These are phyloP conservation scores for Arbacia lixula DNA, from an alignment of 53 echinoderm and acorn worm species.

Conservation along the genomic window DNA sequence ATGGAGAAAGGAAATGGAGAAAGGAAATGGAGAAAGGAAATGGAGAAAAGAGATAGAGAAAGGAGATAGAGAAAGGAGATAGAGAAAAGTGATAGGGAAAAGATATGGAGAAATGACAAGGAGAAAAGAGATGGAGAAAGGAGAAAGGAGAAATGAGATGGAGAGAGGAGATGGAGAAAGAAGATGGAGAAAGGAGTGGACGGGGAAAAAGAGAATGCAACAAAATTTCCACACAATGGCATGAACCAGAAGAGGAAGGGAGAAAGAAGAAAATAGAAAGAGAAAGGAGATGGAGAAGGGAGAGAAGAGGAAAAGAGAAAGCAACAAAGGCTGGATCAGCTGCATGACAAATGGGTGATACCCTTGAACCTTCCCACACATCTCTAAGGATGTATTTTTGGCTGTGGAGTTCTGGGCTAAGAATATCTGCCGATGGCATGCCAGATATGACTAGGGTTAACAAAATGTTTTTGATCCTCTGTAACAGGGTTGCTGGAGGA, in stretches of 20 bases:
- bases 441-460: slow-evolving; percentile 29
- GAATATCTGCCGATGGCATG: slow-evolving; percentile 44
- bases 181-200: background rate
- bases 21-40: too few species aligned
- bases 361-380: slow-evolving; percentile 41
- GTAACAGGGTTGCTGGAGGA: slow-evolving; percentile 48
- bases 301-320: background rate
- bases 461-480: slow-evolving; percentile 44
- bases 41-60: too few species aligned
- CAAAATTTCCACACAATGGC: slow-evolving; percentile 2
- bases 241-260: background rate
- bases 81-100: too few species aligned
- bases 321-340: background rate
- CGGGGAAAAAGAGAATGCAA: background rate
- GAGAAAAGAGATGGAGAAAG: too few species aligned
- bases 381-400: slow-evolving; percentile 31
- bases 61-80: too few species aligned
- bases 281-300: background rate
- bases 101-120: too few species aligned
- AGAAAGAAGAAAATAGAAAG: background rate
- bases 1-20: too few species aligned
- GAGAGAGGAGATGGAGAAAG: background rate
- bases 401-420: slow-evolving; percentile 4
- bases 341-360: background rate
- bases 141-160: background rate